Base-by-base conservation (phyloP, 1,140 invertebrate species). In the Danaus plexippus region DNA sequence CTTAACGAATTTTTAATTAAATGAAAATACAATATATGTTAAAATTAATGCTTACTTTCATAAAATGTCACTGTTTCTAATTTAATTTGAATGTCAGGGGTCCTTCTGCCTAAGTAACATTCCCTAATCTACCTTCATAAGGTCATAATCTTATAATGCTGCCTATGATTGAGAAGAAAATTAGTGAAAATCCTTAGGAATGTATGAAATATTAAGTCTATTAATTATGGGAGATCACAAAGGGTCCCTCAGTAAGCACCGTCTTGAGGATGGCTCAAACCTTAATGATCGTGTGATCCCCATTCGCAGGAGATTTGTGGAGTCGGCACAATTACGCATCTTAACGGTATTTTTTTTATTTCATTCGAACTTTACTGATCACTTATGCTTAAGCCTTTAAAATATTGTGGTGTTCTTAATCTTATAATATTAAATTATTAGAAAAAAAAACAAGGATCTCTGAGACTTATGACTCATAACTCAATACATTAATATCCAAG, bases 221-320 rank as follows among this genome's bases (percentile, higher is more conserved):
- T 79, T 79, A 77, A 77, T 77, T 73, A 79, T 55, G 58, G 45
- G 44, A 68, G 62, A 73, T 75, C 66, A 77, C 73, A 75, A 77
- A 79, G 69, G 74, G 46, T 61, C 63, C 66, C 64, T 43, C 32
- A 58, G 63, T 73, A 76, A 76, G 73, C 75, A 63, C 49, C 56
- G 61, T 65, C 61, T 72, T 64, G 59, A 75, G 64, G 52, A 64
- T 47, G 57, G 57, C 63, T 70, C 51, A 64, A 57, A 66, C 71
- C 73, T 69, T 76, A 78, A 78, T 78, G 69, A 73, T 75, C 59
- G 54, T 73, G 60, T 75, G 64, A 76, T 71, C 67, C 67, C 51
- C 53, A 66, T 72, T 71, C 66, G 57, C 62, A 41, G 52, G 59
- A 64, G 67, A 69, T 73, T 77, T 67, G 67, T 59, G 54, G 52